These are phyloP conservation scores for Balearica regulorum DNA, from an alignment of 2,797 vertebrate species.

Conservation along the genomic window DNA sequence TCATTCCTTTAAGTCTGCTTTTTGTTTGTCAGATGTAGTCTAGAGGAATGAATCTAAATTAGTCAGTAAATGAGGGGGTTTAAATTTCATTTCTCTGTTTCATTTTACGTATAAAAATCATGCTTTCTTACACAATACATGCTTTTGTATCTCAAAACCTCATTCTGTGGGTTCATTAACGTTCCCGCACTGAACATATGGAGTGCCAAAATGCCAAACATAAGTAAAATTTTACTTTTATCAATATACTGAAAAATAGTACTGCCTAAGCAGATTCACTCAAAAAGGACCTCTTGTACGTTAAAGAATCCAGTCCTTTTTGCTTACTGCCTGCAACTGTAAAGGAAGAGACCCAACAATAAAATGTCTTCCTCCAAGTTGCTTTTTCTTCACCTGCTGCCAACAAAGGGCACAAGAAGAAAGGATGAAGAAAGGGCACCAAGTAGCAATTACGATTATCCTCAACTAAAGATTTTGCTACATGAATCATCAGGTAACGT, in stretches of 20 bases:
- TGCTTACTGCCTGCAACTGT: not conserved
- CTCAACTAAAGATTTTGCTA: not conserved
- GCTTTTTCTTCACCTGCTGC: not conserved
- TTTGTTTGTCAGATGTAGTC: not conserved
- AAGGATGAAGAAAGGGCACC: not conserved
- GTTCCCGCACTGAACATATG: rapidly evolving
- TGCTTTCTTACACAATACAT: not conserved
- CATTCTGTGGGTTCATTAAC: not conserved
- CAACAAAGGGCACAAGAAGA: not conserved
- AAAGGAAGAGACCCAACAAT: not conserved
- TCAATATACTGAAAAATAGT: not conserved
- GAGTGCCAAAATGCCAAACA: not conserved
- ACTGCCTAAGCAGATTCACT: not conserved
- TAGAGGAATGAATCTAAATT: not conserved
- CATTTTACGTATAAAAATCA: not conserved
- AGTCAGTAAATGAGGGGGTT: not conserved
- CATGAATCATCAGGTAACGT: not conserved
- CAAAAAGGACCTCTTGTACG: not conserved
- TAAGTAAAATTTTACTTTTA: not conserved
- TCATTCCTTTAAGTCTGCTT: not conserved
- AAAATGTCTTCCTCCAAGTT: not conserved
- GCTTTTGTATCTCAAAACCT: not conserved
- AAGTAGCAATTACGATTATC: not conserved
- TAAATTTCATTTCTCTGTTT: not conserved
- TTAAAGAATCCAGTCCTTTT: not conserved